A percentile compares a stretch with the other conserved stretches of the same genome.
Conservation (phyloP, 2,888 invertebrate species). For the Cremastinae sp. region DNA sequence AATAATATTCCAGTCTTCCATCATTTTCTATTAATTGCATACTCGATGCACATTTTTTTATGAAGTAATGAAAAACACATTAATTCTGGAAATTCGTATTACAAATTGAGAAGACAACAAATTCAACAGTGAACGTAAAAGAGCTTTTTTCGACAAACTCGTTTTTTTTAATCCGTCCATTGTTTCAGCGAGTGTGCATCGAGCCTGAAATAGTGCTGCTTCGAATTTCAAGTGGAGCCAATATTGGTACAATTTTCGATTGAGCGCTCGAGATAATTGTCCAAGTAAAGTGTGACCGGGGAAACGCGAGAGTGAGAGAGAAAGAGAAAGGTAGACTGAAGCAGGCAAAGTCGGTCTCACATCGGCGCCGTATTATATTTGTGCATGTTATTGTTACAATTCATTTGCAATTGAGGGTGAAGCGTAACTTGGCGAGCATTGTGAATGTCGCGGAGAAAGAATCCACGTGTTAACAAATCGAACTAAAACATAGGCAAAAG, state of each 20-base stretch:
- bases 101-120: too few species aligned
- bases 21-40: too few species aligned
- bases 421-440: too few species aligned
- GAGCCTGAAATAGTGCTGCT: background rate
- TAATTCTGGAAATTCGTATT: too few species aligned
- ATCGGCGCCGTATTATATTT: slow-evolving; percentile 1
- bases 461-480: slow-evolving; percentile 12
- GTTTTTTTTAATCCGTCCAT: too few species aligned
- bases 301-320: background rate
- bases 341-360: too few species aligned
- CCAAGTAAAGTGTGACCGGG: background rate
- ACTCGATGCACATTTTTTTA: too few species aligned
- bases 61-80: too few species aligned
- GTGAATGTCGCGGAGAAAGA: too few species aligned
- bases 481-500: slow-evolving; percentile 18
- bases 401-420: slow-evolving; percentile 8
- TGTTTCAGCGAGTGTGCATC: background rate
- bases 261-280: slow-evolving; percentile 40
- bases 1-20: too few species aligned
- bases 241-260: slow-evolving; percentile 36
- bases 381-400: background rate
- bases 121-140: too few species aligned
- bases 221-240: slow-evolving; percentile 21
- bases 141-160: too few species aligned
- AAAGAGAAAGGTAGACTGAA: background rate